phyloP scores from a whole-genome alignment of 2,113 vertebrate species.

The Dermatemys mawii region DNA sequence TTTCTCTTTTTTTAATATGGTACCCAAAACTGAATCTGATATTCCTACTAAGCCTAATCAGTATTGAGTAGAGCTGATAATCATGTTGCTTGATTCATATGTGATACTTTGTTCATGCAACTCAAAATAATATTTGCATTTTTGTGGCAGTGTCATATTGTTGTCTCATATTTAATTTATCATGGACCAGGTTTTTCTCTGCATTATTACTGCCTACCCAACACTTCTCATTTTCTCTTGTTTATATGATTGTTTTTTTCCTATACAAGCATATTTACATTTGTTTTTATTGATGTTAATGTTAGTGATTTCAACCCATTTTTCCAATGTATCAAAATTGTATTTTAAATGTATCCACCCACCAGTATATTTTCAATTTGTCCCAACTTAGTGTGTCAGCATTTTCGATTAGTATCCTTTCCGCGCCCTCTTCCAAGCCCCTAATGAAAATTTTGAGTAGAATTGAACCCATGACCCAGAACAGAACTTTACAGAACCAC shows the following conservation, averaged over 20 bases:
- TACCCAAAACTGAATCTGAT: neutral
- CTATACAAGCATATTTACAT: neutral
- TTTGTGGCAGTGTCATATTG: neutral
- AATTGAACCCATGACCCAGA: neutral
- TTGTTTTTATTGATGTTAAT: neutral
- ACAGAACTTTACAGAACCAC: neutral
- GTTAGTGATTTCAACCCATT: neutral
- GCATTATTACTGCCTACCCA: neutral
- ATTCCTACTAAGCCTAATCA: neutral
- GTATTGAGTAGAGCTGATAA: neutral
- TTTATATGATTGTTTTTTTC: neutral
- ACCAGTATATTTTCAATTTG: neutral
- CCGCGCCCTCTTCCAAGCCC: neutral
- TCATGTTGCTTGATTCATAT: neutral
- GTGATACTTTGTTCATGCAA: neutral
- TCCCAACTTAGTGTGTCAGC: neutral
- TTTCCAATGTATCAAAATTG: neutral
- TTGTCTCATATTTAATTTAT: neutral
- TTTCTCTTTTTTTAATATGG: neutral
- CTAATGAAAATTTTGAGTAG: neutral
- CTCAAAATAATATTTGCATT: neutral
- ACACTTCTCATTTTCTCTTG: neutral
- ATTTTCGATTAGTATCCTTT: neutral
- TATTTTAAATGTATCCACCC: neutral
- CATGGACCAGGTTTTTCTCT: fast-evolving